Evolutionary conservation across 2,113 vertebrate genomes (phyloP).

Genomic region (Athene cunicularia): DNA sequence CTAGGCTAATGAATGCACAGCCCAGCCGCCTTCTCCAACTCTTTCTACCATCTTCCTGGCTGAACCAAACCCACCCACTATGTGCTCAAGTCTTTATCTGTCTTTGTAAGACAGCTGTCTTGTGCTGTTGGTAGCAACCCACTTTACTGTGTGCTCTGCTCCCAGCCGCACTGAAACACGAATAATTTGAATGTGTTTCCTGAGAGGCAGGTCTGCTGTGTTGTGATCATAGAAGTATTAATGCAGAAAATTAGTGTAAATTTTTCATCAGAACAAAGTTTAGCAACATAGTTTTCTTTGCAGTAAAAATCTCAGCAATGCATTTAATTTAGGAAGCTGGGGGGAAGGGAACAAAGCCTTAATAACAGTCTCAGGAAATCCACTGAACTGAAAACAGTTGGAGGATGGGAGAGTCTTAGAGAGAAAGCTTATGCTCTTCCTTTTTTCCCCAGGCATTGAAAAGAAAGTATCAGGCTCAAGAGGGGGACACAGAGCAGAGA

Average conservation of each 20-base stretch:
- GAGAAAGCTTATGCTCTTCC: neutral
- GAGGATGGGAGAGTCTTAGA: constrained; percentile 11
- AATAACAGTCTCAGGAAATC: constrained; percentile 42
- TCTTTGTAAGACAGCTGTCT: neutral
- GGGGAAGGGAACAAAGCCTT: constrained; percentile 27
- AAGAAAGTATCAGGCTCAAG: neutral
- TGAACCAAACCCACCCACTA: neutral
- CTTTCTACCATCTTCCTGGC: neutral
- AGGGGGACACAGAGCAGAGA: neutral
- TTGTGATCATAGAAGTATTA: constrained; percentile 43
- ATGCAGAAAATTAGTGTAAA: constrained; percentile 55
- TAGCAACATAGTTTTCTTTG: constrained; percentile 30
- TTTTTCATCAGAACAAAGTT: constrained; percentile 53
- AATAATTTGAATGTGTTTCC: constrained; percentile 7
- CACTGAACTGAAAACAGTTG: neutral
- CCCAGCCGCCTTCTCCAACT: neutral
- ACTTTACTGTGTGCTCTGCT: neutral
- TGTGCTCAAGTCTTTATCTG: neutral
- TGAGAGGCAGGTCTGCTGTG: constrained; percentile 21
- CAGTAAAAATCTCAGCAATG: constrained; percentile 36
- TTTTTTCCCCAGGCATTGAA: neutral
- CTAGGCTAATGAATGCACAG: neutral
- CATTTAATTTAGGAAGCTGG: constrained; percentile 31
- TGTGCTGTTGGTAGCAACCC: neutral
- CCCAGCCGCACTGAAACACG: neutral